Evolutionary conservation across 2,797 vertebrate genomes (phyloP).

Genomic region (Echiichthys vipera): DNA sequence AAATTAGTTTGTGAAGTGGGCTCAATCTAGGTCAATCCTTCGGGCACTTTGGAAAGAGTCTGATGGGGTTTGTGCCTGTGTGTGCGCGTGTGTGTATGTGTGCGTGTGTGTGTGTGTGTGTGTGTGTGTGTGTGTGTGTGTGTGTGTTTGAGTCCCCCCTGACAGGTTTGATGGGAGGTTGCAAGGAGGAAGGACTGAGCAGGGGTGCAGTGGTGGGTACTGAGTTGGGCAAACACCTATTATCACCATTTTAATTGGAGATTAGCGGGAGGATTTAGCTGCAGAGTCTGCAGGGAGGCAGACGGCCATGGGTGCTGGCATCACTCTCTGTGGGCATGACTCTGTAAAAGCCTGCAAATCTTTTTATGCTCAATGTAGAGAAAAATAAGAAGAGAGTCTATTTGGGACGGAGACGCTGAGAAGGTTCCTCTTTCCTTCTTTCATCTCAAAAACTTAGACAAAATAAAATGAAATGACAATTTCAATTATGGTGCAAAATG

Average conservation of each 20-base stretch:
- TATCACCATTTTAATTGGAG: slow-evolving; percentile 82
- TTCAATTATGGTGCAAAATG: slow-evolving; percentile 61
- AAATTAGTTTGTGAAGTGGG: slow-evolving; percentile 82
- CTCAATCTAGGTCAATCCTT: slow-evolving; percentile 83
- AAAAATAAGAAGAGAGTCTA: neutral
- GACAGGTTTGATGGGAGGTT: slow-evolving; percentile 65
- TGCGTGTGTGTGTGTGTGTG: slow-evolving; percentile 27
- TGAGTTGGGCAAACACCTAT: slow-evolving; percentile 79
- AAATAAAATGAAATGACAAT: slow-evolving; percentile 46
- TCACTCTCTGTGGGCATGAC: slow-evolving; percentile 44
- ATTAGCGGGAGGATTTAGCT: slow-evolving; percentile 75
- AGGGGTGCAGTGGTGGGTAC: slow-evolving; percentile 62
- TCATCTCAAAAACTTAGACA: slow-evolving; percentile 25
- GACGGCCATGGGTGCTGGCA: slow-evolving; percentile 54
- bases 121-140: slow-evolving; percentile 20
- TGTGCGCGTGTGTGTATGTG: slow-evolving; percentile 22
- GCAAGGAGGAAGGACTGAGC: slow-evolving; percentile 34
- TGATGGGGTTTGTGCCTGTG: slow-evolving; percentile 20
- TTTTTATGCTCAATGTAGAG: slow-evolving; percentile 30
- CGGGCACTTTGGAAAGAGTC: slow-evolving; percentile 59
- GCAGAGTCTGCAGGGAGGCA: slow-evolving; percentile 52
- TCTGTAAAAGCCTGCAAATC: slow-evolving; percentile 57
- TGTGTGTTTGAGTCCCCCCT: slow-evolving; percentile 30
- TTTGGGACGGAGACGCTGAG: neutral
- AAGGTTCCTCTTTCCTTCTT: slow-evolving; percentile 6